Conservation (phyloP, 2,888 invertebrate genomes). For the Amphiduros pacificus region DNA sequence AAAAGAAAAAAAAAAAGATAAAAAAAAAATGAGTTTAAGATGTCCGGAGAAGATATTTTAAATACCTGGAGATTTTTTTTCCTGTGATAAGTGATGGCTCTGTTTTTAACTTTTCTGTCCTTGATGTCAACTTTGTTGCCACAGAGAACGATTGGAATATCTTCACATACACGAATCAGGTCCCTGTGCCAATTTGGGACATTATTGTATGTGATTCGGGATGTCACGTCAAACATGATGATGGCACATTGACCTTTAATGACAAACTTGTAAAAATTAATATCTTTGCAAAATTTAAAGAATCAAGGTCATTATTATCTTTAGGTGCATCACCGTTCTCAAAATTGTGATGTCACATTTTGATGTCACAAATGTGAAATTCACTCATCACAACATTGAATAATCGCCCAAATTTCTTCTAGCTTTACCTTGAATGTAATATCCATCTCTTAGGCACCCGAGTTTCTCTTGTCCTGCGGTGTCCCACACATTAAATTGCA, state of each 20-base stretch:
- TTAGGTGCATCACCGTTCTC: no score
- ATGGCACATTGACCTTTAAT: constrained; percentile 77
- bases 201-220: constrained; percentile 99
- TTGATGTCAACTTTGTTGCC: constrained; percentile 99
- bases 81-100: constrained; percentile 97
- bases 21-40: constrained; percentile 8
- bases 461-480: constrained; percentile 99
- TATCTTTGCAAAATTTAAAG: no score
- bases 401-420: no score
- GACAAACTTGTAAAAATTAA: no score
- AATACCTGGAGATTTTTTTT: constrained; percentile 99
- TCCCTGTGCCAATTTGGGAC: constrained; percentile 99
- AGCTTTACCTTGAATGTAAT: constrained; percentile 99
- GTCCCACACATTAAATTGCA: constrained; percentile 99
- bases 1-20: no score
- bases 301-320: no score
- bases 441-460: constrained; percentile 97
- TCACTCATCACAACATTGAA: no score
- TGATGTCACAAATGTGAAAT: no score
- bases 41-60: no score
- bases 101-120: constrained; percentile 99
- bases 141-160: constrained; percentile 98
- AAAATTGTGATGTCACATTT: no score
- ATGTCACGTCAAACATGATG: constrained; percentile 99
- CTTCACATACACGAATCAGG: constrained; percentile 97